phyloP scores from a whole-genome alignment of 1,140 invertebrate genomes.

The Archegozetes longisetosus region DNA sequence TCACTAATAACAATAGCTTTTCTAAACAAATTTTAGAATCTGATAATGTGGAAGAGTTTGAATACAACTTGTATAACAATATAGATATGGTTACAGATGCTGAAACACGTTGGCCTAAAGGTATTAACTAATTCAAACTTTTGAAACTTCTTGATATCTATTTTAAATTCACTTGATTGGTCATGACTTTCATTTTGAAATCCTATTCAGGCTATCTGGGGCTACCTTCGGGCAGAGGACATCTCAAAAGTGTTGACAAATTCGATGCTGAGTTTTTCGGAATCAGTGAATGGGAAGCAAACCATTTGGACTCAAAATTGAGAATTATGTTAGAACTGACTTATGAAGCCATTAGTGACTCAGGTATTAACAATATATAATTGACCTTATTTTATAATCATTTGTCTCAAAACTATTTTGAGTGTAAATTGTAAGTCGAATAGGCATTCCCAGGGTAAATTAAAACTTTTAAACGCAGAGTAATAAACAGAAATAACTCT shows the following conservation, averaged over 20 bases:
- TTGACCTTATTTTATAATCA: too few relatives aligned
- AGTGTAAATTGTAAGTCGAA: too few relatives aligned
- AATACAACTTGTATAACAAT: slow-evolving; percentile 11
- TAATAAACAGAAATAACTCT: too few relatives aligned
- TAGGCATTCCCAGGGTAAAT: too few relatives aligned
- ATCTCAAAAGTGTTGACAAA: slow-evolving; percentile 65
- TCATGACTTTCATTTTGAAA: background rate
- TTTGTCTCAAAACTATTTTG: too few relatives aligned
- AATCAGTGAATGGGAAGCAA: slow-evolving; percentile 72
- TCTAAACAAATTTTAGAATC: slow-evolving; percentile 7
- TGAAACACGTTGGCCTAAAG: slow-evolving; percentile 49
- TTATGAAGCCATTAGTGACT: slow-evolving; percentile 83
- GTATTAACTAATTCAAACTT: too few relatives aligned
- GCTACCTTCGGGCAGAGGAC: slow-evolving; percentile 65
- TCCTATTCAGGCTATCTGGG: slow-evolving; percentile 45
- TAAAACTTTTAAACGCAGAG: too few relatives aligned
- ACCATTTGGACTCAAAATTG: slow-evolving; percentile 85
- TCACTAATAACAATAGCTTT: background rate
- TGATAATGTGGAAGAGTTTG: slow-evolving; percentile 12
- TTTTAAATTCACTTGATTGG: too few relatives aligned
- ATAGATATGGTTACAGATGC: slow-evolving; percentile 76
- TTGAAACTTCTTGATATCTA: too few relatives aligned
- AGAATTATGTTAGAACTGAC: slow-evolving; percentile 76
- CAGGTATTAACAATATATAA: too few relatives aligned
- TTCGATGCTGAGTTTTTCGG: slow-evolving; percentile 86